phyloP scores from a whole-genome alignment of 2,113 vertebrate genomes.

The Gambusia holbrooki region DNA sequence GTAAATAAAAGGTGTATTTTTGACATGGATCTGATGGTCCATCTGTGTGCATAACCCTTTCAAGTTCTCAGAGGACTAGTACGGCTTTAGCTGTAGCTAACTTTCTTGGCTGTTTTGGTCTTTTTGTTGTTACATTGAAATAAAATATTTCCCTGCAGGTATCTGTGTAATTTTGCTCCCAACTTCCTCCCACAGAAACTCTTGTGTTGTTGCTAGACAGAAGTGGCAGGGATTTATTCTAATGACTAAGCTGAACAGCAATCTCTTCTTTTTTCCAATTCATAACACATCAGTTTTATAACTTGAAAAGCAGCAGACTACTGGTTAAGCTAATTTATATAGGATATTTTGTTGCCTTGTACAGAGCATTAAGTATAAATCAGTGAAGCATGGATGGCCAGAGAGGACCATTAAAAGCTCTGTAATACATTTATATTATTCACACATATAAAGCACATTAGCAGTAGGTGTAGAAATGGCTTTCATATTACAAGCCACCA shows the following conservation, averaged over 20 bases:
- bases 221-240: neutral
- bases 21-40: neutral
- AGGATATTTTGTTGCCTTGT: constrained; percentile 18
- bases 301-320: constrained; percentile 4
- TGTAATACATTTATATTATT: constrained; percentile 57
- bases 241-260: neutral
- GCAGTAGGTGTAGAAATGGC: constrained; percentile 47
- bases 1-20: neutral
- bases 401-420: constrained; percentile 53
- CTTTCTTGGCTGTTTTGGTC: neutral
- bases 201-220: neutral
- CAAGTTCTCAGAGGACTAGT: neutral
- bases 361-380: constrained; percentile 45
- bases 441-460: constrained; percentile 65
- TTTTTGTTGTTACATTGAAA: neutral
- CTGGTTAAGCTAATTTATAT: constrained; percentile 1
- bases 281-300: constrained; percentile 10
- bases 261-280: constrained; percentile 11
- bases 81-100: neutral
- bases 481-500: constrained; percentile 63
- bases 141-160: neutral
- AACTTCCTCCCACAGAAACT: neutral
- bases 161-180: neutral
- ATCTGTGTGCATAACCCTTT: too few species aligned
- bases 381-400: constrained; percentile 29